These are phyloP conservation scores for Aphidius colemani DNA, from an alignment of 2,888 invertebrate species.

Conservation along the genomic window DNA sequence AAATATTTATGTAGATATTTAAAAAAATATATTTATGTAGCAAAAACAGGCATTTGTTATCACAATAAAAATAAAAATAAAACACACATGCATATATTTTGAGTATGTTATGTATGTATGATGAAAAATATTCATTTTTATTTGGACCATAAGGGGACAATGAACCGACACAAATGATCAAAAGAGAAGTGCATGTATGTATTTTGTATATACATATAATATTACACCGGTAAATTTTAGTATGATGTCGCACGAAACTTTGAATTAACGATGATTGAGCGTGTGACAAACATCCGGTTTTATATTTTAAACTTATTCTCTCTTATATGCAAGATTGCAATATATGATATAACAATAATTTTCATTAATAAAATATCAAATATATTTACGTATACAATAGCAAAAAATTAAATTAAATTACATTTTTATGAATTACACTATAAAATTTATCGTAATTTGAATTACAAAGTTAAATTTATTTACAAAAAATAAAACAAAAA, in stretches of 20 bases:
- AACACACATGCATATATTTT: background rate
- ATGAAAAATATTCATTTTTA: background rate
- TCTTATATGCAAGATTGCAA: too few relatives aligned
- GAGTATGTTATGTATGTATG: background rate
- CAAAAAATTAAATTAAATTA: too few relatives aligned
- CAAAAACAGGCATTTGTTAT: too few relatives aligned
- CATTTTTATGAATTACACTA: too few relatives aligned
- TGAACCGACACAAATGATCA: background rate
- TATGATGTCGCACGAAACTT: slow-evolving; percentile 29
- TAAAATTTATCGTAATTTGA: background rate
- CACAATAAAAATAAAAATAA: too few relatives aligned
- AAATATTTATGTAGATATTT: too few relatives aligned
- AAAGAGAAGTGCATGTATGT: background rate
- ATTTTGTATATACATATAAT: background rate
- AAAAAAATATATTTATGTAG: too few relatives aligned
- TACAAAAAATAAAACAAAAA: background rate
- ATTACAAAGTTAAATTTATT: background rate
- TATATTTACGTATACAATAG: too few relatives aligned
- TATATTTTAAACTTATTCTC: slow-evolving; percentile 30
- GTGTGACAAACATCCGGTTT: slow-evolving; percentile 51
- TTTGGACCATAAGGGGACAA: too few relatives aligned
- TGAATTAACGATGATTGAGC: slow-evolving; percentile 51
- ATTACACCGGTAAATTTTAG: slow-evolving; percentile 5
- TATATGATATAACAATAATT: too few relatives aligned
- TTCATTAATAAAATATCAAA: too few relatives aligned